Evolutionary conservation across 2,888 invertebrate genomes (phyloP).

Genomic region (Podabrus alpinus): DNA sequence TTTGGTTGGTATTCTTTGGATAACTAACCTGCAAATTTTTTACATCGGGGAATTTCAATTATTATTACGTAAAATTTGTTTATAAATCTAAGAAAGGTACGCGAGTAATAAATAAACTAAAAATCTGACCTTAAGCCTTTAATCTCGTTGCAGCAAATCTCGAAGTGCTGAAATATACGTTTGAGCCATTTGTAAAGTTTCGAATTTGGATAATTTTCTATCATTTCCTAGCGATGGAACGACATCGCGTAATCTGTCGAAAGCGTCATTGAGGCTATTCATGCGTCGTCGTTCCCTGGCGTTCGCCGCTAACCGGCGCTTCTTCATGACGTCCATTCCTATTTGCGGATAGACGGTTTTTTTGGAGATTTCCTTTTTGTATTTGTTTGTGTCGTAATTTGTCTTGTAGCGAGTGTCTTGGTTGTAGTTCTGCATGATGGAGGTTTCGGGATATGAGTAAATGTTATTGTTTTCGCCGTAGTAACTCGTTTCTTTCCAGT

Average conservation of each 20-base stretch:
- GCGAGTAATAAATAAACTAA: slow-evolving; percentile 5
- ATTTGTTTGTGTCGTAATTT: slow-evolving; percentile 28
- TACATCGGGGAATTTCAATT: neutral
- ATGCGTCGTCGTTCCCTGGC: slow-evolving; percentile 74
- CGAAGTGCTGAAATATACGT: slow-evolving; percentile 72
- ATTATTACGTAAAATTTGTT: neutral
- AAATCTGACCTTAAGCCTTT: neutral
- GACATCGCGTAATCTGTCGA: slow-evolving; percentile 70
- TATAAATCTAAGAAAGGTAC: slow-evolving; percentile 21
- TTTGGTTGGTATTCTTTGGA: neutral
- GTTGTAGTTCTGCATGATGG: slow-evolving; percentile 34
- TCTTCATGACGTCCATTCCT: slow-evolving; percentile 56
- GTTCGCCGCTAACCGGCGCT: slow-evolving; percentile 71
- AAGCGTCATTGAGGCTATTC: slow-evolving; percentile 75
- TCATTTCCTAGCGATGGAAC: slow-evolving; percentile 73
- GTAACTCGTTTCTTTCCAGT: slow-evolving; percentile 42
- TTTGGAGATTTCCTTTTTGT: slow-evolving; percentile 30
- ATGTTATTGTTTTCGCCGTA: slow-evolving; percentile 52
- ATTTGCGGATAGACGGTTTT: slow-evolving; percentile 33
- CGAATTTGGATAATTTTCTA: slow-evolving; percentile 74
- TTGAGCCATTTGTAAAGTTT: slow-evolving; percentile 79
- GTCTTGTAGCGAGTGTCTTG: slow-evolving; percentile 43
- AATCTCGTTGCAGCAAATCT: slow-evolving; percentile 61
- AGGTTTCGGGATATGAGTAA: slow-evolving; percentile 37
- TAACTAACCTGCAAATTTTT: neutral